Evolutionary conservation across 2,113 vertebrate species (phyloP), one percentile per base, ranked within the genome.

Genomic region (Tricholaema leucomelas): DNA sequence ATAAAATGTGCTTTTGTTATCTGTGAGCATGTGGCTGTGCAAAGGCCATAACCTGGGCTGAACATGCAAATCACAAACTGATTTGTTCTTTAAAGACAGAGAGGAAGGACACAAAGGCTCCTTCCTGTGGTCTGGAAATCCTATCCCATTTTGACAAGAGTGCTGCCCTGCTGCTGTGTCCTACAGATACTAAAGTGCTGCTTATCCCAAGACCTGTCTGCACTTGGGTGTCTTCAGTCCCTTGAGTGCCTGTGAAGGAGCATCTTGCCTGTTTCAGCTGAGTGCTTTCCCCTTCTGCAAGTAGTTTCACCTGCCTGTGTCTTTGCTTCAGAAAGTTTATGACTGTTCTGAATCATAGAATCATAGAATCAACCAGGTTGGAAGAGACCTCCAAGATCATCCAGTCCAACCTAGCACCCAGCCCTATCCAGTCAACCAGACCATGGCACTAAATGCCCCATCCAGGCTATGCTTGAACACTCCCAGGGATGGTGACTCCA

Each of bases 1-100:
- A 0, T 50, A 50, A 55, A 46, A 67, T 0, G 0, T 13, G 17
- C 23, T 61, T 40, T 42, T 35, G 31, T 52, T 77, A 18, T 23
- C 20, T 33, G 27, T n/a, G 42, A 72, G 48, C 12, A 5, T 13
- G 15, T 21, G 10, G 27, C 28, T 52, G 23, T 67, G 40, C 81
- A 70, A 1, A 61, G 50, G 8, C 42, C 15, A 9, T 60, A 44
- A 64, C 40, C 55, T 55, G 35, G 31, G n/a, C 5, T 86, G 38
- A 63, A 42, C 6, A 1, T 33, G 19, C 10, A 40, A 56, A 71
- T 67, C 36, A 59, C 16, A 55, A 28, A 31, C 67, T 25, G 14
- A 60, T 66, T 61, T 71, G 31, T 55, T 81, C 42, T 78, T 66
- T 65, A 67, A 28, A 78, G n/a, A 19, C 35, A 23, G 14, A 52